Conservation (phyloP, 2,888 invertebrate species). For the Conistra vaccinii region DNA sequence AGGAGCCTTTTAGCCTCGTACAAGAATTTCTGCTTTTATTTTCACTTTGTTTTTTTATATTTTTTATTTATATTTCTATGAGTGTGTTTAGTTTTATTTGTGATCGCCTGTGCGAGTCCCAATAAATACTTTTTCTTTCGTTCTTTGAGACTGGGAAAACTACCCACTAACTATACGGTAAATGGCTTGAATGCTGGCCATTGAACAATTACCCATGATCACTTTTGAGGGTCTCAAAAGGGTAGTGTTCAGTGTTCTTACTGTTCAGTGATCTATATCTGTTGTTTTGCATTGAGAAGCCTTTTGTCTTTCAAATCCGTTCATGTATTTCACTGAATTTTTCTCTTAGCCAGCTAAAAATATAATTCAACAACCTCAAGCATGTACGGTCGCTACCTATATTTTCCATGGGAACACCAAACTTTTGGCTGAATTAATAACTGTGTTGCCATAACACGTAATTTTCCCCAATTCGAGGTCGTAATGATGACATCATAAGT, state of each 20-base stretch:
- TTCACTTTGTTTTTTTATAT: no score
- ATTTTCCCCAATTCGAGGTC: constrained; percentile 21
- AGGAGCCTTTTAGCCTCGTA: no score
- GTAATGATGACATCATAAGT: constrained; percentile 27
- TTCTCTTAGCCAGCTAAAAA: not conserved
- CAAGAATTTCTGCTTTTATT: no score
- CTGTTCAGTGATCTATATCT: constrained; percentile 24
- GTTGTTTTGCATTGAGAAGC: not conserved
- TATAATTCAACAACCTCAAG: not conserved
- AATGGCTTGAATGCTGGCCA: constrained; percentile 8
- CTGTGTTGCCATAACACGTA: constrained; percentile 24
- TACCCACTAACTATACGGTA: no score
- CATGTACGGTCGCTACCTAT: no score
- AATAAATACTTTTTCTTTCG: no score
- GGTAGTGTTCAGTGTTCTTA: constrained; percentile 2
- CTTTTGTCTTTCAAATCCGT: not conserved
- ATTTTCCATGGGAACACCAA: not conserved
- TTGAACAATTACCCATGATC: constrained; percentile 31
- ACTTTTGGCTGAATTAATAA: constrained; percentile 24
- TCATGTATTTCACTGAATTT: not conserved
- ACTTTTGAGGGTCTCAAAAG: constrained; percentile 5
- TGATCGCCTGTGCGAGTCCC: no score
- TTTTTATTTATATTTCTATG: no score
- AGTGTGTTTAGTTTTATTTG: no score
- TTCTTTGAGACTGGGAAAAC: not conserved